Conservation (phyloP, 2,888 invertebrate species). For the Notocelia uddmanniana region DNA sequence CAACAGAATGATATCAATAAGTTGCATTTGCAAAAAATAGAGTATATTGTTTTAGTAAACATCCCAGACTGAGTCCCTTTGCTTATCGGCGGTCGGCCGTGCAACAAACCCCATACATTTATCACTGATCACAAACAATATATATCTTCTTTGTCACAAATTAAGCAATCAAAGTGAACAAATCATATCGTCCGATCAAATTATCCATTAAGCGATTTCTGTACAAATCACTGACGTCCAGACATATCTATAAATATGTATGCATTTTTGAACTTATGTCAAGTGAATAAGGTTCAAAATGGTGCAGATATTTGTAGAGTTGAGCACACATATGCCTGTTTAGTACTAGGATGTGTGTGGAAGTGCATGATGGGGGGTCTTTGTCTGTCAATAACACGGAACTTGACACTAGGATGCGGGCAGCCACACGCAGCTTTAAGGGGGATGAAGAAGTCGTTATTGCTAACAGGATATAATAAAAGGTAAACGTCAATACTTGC, state of each 20-base stretch:
- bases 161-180: conserved; percentile 12
- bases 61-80: too few relatives aligned
- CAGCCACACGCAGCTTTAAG: conserved; percentile 19
- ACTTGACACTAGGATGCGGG: conserved; percentile 14
- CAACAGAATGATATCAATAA: too few relatives aligned
- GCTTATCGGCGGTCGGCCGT: too few relatives aligned
- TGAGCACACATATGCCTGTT: neutral
- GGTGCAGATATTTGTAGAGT: neutral
- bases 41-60: too few relatives aligned
- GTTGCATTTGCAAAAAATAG: too few relatives aligned
- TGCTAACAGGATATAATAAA: conserved; percentile 6
- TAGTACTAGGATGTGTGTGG: neutral
- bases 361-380: neutral
- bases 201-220: neutral
- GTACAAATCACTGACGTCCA: neutral
- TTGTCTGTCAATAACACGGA: conserved; percentile 10
- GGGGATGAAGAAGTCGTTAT: conserved; percentile 14
- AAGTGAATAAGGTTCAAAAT: neutral
- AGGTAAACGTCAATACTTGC: too few relatives aligned
- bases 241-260: neutral
- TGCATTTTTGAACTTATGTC: neutral
- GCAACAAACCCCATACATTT: neutral
- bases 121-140: conserved; percentile 44
- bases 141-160: too few relatives aligned
- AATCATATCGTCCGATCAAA: conserved; percentile 10